Base-by-base conservation (phyloP, 2,113 vertebrate species). In the Mesoclemmys tuberculata region DNA sequence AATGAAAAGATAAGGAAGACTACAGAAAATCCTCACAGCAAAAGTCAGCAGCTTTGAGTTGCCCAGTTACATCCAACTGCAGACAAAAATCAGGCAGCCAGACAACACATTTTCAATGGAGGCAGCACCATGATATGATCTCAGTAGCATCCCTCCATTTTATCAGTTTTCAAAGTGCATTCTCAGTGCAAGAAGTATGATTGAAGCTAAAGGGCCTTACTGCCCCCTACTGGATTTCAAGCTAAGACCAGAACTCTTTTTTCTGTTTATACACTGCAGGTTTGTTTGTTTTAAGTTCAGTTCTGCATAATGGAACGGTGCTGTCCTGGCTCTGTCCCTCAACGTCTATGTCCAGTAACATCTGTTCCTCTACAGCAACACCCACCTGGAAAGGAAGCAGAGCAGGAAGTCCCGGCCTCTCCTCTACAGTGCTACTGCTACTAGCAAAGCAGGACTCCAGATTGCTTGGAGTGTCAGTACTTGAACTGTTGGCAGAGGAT, bases 381-480 rank as follows among this genome's bases (percentile, higher is more conserved):
- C 97, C 97, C 6, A 96, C 94, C 93, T 98, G 99, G 96, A 98
- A 87, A 58, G 99, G 96, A 51, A 99, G 98, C 89, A 99, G 98
- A 58, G 98, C 98, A 88, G 99, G 95, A 94, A 99, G 90, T 92
- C 98, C 97, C 87, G 99, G 97, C 85, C 98, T 98, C 93, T 99
- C 98, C 93, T 98, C 98, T 89, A 98, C 98, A 54, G 98, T 98
- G 96, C 99, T 99, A 19, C 98, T 98, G 89, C 98, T 98, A 97
- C 98, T 99, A 75, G 98, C 98, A 64, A 99, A 98, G 92, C 98
- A 98, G 64, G 99, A 99, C 98, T 99, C 99, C 90, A 99, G 97
- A 54, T 99, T 99, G 94, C 99, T 99, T 51, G 99, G 99, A 7
- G 99, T 99, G 95, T 99, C 99, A 55, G 99, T 99, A 98, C 99